phyloP scores from a whole-genome alignment of 2,113 vertebrate genomes.

The Lepus timidus region DNA sequence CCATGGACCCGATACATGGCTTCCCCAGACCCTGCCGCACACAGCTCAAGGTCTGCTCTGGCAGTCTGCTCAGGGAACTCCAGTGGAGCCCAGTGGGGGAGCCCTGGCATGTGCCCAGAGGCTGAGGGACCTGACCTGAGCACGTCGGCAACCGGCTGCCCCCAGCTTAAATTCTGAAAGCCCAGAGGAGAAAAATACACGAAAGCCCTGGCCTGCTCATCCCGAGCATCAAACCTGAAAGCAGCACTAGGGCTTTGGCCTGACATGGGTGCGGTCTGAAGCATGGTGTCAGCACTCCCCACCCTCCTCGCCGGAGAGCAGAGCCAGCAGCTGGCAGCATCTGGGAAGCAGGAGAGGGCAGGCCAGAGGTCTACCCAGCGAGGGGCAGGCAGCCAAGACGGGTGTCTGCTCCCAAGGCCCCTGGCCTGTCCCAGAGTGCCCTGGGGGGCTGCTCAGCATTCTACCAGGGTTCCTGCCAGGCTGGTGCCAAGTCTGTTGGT shows the following conservation, averaged over 20 bases:
- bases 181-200: conserved; percentile 24
- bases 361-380: conserved; percentile 55
- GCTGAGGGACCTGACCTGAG: background rate
- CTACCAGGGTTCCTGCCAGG: conserved; percentile 39
- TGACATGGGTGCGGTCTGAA: conserved; percentile 67
- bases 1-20: background rate
- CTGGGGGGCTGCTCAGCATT: conserved; percentile 77
- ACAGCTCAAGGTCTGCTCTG: conserved; percentile 10
- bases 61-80: background rate
- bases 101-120: background rate
- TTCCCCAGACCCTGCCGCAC: background rate
- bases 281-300: conserved; percentile 43
- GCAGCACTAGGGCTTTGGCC: conserved; percentile 81
- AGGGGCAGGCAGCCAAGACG: conserved; percentile 66
- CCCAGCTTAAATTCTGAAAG: conserved; percentile 32
- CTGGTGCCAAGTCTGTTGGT: conserved; percentile 76
- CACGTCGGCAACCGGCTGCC: background rate
- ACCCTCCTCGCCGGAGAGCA: background rate
- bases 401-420: conserved; percentile 66
- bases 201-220: background rate
- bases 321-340: conserved; percentile 25
- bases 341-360: conserved; percentile 43
- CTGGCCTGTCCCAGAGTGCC: conserved; percentile 34
- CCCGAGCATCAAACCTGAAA: conserved; percentile 74
- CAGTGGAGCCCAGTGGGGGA: background rate